A percentile compares a stretch with the other conserved stretches of the same genome.
Conservation (phyloP, 2,888 invertebrate species). For the Trichacis sp. region DNA sequence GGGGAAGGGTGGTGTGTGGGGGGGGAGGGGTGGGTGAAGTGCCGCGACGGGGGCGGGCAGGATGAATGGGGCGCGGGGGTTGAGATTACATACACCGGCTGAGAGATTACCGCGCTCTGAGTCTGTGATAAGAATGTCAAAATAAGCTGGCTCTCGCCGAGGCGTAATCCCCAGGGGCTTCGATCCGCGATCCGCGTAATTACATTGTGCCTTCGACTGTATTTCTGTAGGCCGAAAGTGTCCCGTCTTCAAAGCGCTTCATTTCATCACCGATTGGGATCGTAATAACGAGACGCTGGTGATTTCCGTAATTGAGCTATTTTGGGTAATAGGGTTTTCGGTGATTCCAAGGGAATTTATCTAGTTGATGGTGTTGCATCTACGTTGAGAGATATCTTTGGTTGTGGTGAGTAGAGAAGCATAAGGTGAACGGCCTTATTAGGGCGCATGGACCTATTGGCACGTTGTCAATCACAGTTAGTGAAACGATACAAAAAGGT, state of each 20-base stretch:
- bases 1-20: too few species aligned
- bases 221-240: slow-evolving; percentile 21
- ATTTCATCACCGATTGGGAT: slow-evolving; percentile 8
- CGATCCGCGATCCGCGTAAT: slow-evolving; percentile 60
- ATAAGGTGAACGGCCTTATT: too few species aligned
- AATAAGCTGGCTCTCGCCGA: slow-evolving; percentile 61
- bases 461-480: too few species aligned
- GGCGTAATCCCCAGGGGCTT: slow-evolving; percentile 53
- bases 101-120: slow-evolving; percentile 66
- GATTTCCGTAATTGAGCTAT: neutral
- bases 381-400: too few species aligned
- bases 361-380: too few species aligned
- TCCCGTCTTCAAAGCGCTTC: slow-evolving; percentile 25
- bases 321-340: neutral
- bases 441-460: too few species aligned
- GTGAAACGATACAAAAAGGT: too few species aligned
- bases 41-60: too few species aligned
- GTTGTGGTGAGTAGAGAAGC: too few species aligned
- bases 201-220: slow-evolving; percentile 61
- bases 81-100: slow-evolving; percentile 64
- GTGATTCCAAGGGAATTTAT: neutral
- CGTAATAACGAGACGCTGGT: neutral
- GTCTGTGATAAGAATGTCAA: slow-evolving; percentile 68
- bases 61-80: too few species aligned
- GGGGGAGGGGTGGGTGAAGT: too few species aligned